Conservation (phyloP, 2,797 vertebrate species). For the Luscinia megarhynchos region DNA sequence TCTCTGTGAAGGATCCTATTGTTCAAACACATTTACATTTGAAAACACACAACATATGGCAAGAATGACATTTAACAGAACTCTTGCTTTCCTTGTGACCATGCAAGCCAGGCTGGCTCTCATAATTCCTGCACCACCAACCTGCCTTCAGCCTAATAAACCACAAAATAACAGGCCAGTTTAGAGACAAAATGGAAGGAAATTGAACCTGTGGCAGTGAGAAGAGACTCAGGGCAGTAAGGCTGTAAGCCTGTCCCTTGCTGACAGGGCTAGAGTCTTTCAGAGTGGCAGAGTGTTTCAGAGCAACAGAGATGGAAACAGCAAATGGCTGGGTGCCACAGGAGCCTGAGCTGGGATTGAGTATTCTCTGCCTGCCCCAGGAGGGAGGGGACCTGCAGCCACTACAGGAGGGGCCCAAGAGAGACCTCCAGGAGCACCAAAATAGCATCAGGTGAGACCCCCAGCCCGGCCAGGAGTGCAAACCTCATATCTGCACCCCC, state of each 20-base stretch:
- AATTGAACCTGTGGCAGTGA: neutral
- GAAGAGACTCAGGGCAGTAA: neutral
- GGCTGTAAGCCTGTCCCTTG: neutral
- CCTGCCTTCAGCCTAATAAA: neutral
- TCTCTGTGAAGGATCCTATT: neutral
- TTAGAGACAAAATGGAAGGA: neutral
- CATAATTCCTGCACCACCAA: neutral
- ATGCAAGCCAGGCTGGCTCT: neutral
- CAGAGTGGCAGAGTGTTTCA: neutral
- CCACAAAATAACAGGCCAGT: neutral
- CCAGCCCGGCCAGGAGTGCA: neutral
- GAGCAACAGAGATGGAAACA: neutral
- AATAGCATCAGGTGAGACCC: neutral
- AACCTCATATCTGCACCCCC: neutral
- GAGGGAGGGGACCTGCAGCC: neutral
- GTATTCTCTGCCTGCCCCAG: neutral
- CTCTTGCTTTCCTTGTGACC: neutral
- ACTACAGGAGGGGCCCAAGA: neutral
- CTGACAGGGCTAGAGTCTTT: neutral
- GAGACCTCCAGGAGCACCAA: neutral
- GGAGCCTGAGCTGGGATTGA: accelerated
- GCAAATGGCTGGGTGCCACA: accelerated
- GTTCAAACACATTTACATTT: neutral
- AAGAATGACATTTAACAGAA: neutral
- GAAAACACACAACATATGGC: neutral